These are phyloP conservation scores for Chaetogeoica ovagalla DNA, from an alignment of 2,888 invertebrate genomes.

Conservation along the genomic window DNA sequence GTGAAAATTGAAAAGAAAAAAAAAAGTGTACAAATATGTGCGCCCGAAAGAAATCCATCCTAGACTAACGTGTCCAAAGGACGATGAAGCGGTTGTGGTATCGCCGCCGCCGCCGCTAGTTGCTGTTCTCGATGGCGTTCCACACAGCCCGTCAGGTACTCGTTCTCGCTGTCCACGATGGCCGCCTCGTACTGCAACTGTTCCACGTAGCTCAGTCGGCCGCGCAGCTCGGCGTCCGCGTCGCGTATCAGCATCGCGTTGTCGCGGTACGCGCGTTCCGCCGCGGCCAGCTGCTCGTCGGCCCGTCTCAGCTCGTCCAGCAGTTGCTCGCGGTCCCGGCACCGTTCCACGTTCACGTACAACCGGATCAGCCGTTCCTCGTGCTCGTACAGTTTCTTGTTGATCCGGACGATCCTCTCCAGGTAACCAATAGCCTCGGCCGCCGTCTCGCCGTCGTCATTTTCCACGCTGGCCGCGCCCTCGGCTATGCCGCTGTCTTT, in stretches of 20 bases:
- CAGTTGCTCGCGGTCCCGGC: constrained; percentile 56
- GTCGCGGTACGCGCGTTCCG: constrained; percentile 22
- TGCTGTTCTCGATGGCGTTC: not conserved
- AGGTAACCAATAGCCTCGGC: constrained; percentile 68
- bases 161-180: constrained; percentile 46
- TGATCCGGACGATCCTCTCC: constrained; percentile 73
- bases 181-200: constrained; percentile 46
- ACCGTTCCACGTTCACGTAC: constrained; percentile 60
- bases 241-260: constrained; percentile 4
- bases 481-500: constrained; percentile 73
- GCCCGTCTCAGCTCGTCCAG: constrained; percentile 57
- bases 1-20: not conserved
- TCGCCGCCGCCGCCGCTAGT: not conserved
- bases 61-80: constrained; percentile 38
- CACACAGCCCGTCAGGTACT: constrained; percentile 26
- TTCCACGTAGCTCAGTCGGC: constrained; percentile 23
- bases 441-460: constrained; percentile 58
- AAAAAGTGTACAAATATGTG: not conserved
- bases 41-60: too few relatives aligned
- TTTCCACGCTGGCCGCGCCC: constrained; percentile 60
- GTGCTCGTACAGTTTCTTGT: constrained; percentile 73
- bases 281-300: constrained; percentile 56
- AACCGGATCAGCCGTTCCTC: constrained; percentile 73
- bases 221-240: constrained; percentile 19
- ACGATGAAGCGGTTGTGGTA: constrained; percentile 1